A percentile compares a stretch with the other conserved stretches of the same genome.
Conservation (phyloP, 2,888 invertebrate species). For the Pristionchus mayeri region DNA sequence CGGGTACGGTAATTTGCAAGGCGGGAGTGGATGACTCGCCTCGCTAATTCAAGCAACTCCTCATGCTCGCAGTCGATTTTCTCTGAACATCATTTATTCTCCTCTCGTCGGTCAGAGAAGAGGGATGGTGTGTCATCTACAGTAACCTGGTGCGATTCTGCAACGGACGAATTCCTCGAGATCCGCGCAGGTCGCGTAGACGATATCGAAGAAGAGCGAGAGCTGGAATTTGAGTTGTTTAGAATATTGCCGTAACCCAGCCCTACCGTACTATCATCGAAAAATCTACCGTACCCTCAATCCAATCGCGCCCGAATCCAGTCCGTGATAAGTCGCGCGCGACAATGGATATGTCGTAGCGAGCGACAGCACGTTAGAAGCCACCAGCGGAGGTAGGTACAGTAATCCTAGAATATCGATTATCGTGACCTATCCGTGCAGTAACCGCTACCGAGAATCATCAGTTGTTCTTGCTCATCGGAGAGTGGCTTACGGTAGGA, state of each 20-base stretch:
- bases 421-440: too few species aligned
- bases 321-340: conserved; percentile 80
- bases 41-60: conserved; percentile 49
- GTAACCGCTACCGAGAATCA: conserved; percentile 43
- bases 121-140: too few species aligned
- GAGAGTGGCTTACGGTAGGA: conserved; percentile 17
- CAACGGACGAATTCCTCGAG: conserved; percentile 72
- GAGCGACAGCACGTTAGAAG: conserved; percentile 77
- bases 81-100: not conserved
- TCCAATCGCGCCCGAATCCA: conserved; percentile 79
- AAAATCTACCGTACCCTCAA: conserved; percentile 76
- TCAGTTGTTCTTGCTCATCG: not conserved
- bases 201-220: conserved; percentile 80
- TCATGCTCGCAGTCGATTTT: conserved; percentile 53
- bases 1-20: conserved; percentile 51
- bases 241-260: not conserved
- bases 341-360: conserved; percentile 78
- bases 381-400: conserved; percentile 77
- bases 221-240: conserved; percentile 75
- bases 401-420: conserved; percentile 69
- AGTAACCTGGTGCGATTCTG: conserved; percentile 20
- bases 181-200: conserved; percentile 78
- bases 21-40: conserved; percentile 58
- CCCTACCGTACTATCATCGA: not conserved
- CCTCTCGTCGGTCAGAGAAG: too few species aligned